These are phyloP conservation scores for Achroia grisella DNA, from an alignment of 1,140 invertebrate genomes.

Conservation along the genomic window DNA sequence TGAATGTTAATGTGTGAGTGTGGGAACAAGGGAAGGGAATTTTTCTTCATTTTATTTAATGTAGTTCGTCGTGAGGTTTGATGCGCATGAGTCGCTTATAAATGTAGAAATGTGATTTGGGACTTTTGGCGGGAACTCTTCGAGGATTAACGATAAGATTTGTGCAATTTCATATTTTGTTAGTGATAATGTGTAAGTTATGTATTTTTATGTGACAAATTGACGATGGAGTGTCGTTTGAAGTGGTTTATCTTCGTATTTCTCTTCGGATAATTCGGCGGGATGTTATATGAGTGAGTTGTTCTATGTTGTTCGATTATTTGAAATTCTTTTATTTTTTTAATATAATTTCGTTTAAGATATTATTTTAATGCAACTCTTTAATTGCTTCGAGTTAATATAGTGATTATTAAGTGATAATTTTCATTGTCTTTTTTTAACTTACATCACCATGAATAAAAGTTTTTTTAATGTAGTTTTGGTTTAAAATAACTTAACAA, in stretches of 20 bases:
- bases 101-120: slow-evolving; percentile 21
- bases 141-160: slow-evolving; percentile 6
- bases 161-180: slow-evolving; percentile 20
- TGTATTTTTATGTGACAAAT: slow-evolving; percentile 24
- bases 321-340: too few species aligned
- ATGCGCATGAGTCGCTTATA: slow-evolving; percentile 35
- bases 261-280: slow-evolving; percentile 40
- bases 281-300: slow-evolving; percentile 59
- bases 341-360: too few species aligned
- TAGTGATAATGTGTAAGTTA: slow-evolving; percentile 15
- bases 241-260: slow-evolving; percentile 16
- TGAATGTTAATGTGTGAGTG: slow-evolving; percentile 32
- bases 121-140: slow-evolving; percentile 50
- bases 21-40: slow-evolving; percentile 26
- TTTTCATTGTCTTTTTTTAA: too few species aligned
- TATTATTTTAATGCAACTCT: too few species aligned
- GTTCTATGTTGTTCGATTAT: background rate
- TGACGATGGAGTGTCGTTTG: slow-evolving; percentile 35
- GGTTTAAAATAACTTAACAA: too few species aligned
- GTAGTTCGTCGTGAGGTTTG: slow-evolving; percentile 32
- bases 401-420: too few species aligned
- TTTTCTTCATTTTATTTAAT: slow-evolving; percentile 24
- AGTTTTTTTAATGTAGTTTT: too few species aligned
- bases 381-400: too few species aligned
- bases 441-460: too few species aligned